phyloP scores from a whole-genome alignment of 1,140 invertebrate species.

The Brachionus rubens region DNA sequence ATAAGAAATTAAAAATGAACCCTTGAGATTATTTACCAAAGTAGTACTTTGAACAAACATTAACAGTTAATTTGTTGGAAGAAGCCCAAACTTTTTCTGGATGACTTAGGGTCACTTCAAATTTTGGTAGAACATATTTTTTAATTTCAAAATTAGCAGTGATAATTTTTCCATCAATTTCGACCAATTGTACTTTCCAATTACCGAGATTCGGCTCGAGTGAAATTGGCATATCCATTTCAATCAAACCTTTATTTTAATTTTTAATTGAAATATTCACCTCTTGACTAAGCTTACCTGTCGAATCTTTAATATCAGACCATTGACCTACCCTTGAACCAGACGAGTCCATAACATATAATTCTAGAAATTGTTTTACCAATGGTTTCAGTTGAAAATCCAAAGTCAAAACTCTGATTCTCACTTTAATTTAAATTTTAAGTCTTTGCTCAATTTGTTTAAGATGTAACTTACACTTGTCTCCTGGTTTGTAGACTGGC shows the following conservation, averaged over 20 bases:
- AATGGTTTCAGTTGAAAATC: slow-evolving; percentile 13
- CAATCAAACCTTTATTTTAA: slow-evolving; percentile 15
- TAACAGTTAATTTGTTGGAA: background rate
- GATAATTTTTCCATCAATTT: background rate
- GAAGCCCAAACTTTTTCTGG: background rate
- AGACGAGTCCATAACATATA: slow-evolving; percentile 1
- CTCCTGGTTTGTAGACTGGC: slow-evolving; percentile 37
- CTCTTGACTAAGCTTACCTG: too few relatives aligned
- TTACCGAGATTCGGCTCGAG: slow-evolving; percentile 18
- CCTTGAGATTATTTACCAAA: too few relatives aligned
- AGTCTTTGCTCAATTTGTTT: background rate
- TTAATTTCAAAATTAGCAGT: slow-evolving; percentile 11
- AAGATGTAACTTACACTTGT: background rate
- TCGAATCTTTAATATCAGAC: background rate
- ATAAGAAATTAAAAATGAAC: too few relatives aligned
- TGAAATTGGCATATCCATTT: background rate
- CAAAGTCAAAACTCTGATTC: slow-evolving; percentile 23
- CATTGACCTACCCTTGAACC: slow-evolving; percentile 20
- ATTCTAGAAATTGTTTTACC: background rate
- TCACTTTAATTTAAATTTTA: background rate
- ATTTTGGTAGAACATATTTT: slow-evolving; percentile 45
- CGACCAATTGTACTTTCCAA: slow-evolving; percentile 30
- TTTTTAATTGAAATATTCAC: too few relatives aligned
- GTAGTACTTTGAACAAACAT: slow-evolving; percentile 34
- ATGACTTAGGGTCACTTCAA: slow-evolving; percentile 9